A percentile compares a stretch with the other conserved stretches of the same genome.
Evolutionary conservation across 2,888 invertebrate species (phyloP).

Genomic region (Idaea straminata): DNA sequence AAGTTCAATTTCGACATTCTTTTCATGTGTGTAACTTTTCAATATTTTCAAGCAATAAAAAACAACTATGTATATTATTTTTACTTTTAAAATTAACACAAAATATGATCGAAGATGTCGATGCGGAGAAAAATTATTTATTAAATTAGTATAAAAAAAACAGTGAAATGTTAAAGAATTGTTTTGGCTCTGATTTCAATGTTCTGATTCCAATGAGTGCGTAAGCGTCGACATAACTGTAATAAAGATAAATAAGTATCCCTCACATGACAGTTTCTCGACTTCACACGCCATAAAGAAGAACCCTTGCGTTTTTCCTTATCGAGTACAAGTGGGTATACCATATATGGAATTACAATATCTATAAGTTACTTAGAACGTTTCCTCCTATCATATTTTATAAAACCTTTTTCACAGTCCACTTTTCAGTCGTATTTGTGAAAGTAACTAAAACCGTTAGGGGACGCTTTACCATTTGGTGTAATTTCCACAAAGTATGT

Average conservation of each 20-base stretch:
- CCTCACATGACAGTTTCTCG: not conserved
- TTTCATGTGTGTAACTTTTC: too few species aligned
- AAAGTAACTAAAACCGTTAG: not conserved
- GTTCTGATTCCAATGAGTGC: not conserved
- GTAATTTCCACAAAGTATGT: conserved; percentile 17
- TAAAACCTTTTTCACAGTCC: not conserved
- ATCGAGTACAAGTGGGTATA: not conserved
- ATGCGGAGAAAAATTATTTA: too few species aligned
- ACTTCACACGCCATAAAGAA: not conserved
- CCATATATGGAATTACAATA: not conserved
- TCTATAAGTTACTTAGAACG: not conserved
- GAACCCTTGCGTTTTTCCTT: not conserved
- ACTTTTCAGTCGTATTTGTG: not conserved
- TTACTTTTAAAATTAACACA: too few species aligned
- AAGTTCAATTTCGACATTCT: too few species aligned
- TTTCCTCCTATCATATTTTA: not conserved
- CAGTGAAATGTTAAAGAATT: not conserved
- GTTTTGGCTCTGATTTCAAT: not conserved
- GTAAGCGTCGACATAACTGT: not conserved
- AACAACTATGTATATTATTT: too few species aligned
- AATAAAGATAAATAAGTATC: not conserved
- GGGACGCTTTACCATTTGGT: conserved; percentile 22
- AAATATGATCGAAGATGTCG: too few species aligned
- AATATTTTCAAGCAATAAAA: not conserved
- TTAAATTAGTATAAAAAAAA: too few species aligned